These are phyloP conservation scores for Ageneiosus marmoratus DNA, from an alignment of 2,113 vertebrate species.

Conservation along the genomic window DNA sequence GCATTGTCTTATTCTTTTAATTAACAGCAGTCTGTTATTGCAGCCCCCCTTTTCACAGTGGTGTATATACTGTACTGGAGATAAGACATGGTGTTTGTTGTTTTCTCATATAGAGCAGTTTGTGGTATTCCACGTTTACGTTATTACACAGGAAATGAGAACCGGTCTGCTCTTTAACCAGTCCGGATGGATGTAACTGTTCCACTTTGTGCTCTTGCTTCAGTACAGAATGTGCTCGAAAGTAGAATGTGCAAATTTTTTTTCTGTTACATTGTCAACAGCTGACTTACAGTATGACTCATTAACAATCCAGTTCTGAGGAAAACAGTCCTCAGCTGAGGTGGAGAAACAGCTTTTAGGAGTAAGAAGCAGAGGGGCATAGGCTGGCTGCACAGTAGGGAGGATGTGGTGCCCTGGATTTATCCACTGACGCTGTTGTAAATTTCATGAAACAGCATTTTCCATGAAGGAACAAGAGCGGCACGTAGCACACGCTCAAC, in stretches of 20 bases:
- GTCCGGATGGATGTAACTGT: neutral
- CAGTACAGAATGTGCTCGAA: slow-evolving; percentile 14
- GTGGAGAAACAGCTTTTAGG: neutral
- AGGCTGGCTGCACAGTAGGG: neutral
- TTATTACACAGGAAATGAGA: slow-evolving; percentile 24
- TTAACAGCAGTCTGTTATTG: neutral
- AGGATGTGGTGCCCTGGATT: neutral
- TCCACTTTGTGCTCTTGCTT: neutral
- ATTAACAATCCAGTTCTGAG: slow-evolving; percentile 2
- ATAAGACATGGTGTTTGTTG: neutral
- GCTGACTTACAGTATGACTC: slow-evolving; percentile 6
- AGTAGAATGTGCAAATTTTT: neutral
- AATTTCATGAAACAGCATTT: slow-evolving; percentile 22
- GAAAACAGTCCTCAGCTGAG: neutral
- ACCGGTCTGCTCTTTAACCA: neutral
- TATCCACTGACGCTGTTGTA: neutral
- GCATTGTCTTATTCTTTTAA: neutral
- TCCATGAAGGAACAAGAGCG: slow-evolving; percentile 11
- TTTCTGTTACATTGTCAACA: slow-evolving; percentile 26
- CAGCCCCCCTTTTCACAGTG: neutral
- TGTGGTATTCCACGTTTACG: neutral
- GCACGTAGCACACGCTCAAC: slow-evolving; percentile 6
- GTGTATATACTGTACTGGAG: neutral
- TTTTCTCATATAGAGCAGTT: neutral
- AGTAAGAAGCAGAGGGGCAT: neutral